phyloP scores from a whole-genome alignment of 1,140 invertebrate species.

The Papilio polytes region DNA sequence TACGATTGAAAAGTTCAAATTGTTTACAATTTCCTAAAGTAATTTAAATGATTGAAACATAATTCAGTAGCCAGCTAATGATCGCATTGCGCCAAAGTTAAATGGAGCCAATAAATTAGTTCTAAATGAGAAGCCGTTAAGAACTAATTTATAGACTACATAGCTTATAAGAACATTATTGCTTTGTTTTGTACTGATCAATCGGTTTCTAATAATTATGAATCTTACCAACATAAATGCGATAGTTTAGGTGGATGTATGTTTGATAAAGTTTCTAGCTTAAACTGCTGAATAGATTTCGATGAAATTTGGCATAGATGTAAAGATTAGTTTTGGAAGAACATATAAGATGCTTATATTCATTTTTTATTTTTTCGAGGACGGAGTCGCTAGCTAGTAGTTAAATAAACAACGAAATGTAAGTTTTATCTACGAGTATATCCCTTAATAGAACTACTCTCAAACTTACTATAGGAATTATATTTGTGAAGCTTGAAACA shows the following conservation, averaged over 20 bases:
- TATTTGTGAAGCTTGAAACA: not conserved
- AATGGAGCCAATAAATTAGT: conserved; percentile 19
- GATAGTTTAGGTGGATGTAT: no score
- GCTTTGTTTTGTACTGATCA: not conserved
- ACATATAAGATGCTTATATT: no score
- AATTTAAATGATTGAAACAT: conserved; percentile 10
- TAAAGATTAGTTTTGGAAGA: no score
- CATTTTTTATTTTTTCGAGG: no score
- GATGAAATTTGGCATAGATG: no score
- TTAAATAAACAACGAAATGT: no score
- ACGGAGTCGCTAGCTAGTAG: no score
- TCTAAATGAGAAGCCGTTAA: conserved; percentile 29
- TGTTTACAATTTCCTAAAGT: not conserved
- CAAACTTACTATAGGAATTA: not conserved
- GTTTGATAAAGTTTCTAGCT: no score
- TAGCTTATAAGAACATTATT: conserved; percentile 14
- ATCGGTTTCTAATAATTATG: not conserved
- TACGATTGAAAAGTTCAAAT: not conserved
- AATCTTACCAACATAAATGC: not conserved
- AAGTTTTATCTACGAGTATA: no score
- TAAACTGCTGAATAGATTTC: no score
- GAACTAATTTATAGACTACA: conserved; percentile 26
- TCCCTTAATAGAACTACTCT: no score
- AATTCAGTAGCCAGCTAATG: conserved; percentile 20
- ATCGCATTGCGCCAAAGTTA: conserved; percentile 28